Base-by-base conservation (phyloP, 2,797 vertebrate species). In the Arnoldichthys spilopterus region DNA sequence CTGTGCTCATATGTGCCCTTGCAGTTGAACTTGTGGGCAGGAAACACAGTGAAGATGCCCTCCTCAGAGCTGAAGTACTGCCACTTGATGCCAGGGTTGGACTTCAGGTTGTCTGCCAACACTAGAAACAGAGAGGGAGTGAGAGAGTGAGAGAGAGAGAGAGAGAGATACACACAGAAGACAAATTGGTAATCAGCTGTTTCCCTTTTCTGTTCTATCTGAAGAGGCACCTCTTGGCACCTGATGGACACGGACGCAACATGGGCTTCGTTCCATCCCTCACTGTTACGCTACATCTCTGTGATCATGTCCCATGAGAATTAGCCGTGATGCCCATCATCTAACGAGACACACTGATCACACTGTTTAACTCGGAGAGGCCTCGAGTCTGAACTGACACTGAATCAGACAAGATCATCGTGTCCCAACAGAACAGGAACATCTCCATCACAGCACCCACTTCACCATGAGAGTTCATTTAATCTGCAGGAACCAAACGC, bases 61-160 rank as follows among this genome's bases (percentile, higher is more conserved):
- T 99, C 98, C 91, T 99, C 97, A 0, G 97, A 99, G 91, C 98
- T 99, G 93, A 99, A 99, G 91, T 98, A 99, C 78, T 99, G 98
- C 98, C 98, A 99, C 83, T 99, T 99, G 84, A 99, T 98, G 5
- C 98, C 97, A 0, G 97, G 97, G 91, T 99, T 99, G 32, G 97
- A 98, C 91, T 99, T 99, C 87, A 99, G 94, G 91, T 99, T 99
- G 90, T 99, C 97, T 62, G 97, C 98, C 85, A 99, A 92, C 83
- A 99, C 98, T 99, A 85, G 18, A 13, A 37, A 76, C 34, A 78
- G 0, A 24, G 30, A 20, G 30, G n/a, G 13, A 64, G 47, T 26
- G 34, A 47, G 28, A 64, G 34, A n/a, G 11, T 64, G 26, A 32
- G 51, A 43, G 1, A 75, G 9, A 49, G 24, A 61, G 34, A 47